phyloP scores from a whole-genome alignment of 2,113 vertebrate species.

The Urocynchramus pylzowi region DNA sequence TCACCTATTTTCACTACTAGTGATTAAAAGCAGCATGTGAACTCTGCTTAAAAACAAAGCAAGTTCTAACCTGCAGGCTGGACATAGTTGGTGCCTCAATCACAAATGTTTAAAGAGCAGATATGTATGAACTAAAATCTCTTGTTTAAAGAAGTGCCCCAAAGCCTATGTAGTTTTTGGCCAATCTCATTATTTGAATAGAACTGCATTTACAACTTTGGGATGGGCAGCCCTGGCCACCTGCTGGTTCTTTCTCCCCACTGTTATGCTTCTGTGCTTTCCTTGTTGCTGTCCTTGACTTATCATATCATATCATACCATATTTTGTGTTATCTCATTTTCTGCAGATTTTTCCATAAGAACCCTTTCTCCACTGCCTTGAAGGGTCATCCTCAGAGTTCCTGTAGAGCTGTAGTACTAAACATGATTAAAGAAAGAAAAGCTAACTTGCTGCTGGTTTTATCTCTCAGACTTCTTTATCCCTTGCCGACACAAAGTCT shows the following conservation, averaged over 20 bases:
- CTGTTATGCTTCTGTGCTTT: not conserved
- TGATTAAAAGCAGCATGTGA: not conserved
- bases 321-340: not conserved
- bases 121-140: not conserved
- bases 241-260: not conserved
- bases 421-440: not conserved
- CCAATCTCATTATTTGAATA: not conserved
- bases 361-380: not conserved
- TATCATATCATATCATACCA: not conserved
- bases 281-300: not conserved
- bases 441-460: not conserved
- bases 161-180: not conserved
- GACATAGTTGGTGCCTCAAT: not conserved
- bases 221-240: not conserved
- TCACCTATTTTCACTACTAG: not conserved
- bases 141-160: not conserved
- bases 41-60: not conserved
- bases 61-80: not conserved
- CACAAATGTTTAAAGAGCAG: not conserved
- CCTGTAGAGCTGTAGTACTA: not conserved
- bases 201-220: not conserved
- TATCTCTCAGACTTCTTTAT: not conserved
- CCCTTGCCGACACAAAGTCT: not conserved
- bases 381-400: not conserved
- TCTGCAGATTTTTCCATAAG: not conserved